Percentiles rank a stretch among this genome's conserved stretches.
Conservation (phyloP, 2,888 invertebrate species). For the Tridacna gigas region DNA sequence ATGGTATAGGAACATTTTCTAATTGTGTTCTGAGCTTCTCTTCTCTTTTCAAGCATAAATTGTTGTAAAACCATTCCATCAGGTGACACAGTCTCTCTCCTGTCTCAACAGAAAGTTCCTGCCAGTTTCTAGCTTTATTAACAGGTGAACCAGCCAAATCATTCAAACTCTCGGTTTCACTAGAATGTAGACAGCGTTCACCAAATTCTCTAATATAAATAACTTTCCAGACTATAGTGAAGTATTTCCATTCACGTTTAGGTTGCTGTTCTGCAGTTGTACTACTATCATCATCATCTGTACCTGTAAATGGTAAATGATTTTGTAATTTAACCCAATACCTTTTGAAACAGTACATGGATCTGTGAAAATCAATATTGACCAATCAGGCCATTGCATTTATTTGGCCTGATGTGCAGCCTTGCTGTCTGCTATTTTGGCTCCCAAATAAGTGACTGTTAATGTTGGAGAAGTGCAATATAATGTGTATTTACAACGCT, state of each 20-base stretch:
- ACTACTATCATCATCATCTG: neutral
- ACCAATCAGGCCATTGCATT: too few relatives aligned
- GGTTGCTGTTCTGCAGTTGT: neutral
- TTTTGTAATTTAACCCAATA: too few relatives aligned
- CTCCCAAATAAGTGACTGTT: too few relatives aligned
- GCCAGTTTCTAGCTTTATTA: constrained; percentile 80
- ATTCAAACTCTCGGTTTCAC: constrained; percentile 64
- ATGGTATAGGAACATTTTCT: constrained; percentile 65
- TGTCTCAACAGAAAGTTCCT: constrained; percentile 67
- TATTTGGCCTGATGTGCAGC: too few relatives aligned
- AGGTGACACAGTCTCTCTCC: constrained; percentile 69
- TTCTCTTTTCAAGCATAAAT: constrained; percentile 54
- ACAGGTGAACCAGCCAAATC: constrained; percentile 62
- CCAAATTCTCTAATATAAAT: constrained; percentile 72
- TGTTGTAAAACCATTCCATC: constrained; percentile 64
- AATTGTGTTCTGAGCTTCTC: constrained; percentile 52
- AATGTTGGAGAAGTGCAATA: too few relatives aligned
- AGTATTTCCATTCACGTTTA: constrained; percentile 70
- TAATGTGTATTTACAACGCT: too few relatives aligned
- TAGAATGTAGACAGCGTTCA: constrained; percentile 74
- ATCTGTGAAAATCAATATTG: too few relatives aligned
- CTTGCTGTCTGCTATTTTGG: too few relatives aligned
- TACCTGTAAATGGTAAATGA: neutral
- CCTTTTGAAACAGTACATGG: too few relatives aligned
- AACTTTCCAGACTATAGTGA: constrained; percentile 72